Conservation (phyloP, 2,888 invertebrate genomes). For the Lepidochitona cinerea region DNA sequence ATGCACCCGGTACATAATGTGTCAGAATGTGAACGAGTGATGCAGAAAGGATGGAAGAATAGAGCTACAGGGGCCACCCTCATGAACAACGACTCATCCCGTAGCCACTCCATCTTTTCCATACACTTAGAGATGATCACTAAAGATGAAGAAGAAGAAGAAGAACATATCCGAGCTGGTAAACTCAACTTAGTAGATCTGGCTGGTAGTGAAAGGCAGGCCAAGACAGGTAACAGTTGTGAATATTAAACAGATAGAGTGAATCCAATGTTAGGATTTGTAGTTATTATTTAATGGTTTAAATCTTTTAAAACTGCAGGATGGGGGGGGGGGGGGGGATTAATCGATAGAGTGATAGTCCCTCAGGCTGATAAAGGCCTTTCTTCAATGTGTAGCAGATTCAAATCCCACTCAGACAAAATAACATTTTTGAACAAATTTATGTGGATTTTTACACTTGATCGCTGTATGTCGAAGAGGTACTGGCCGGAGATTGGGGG, state of each 20-base stretch:
- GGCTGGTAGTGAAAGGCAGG: slow-evolving; percentile 89
- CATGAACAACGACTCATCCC: slow-evolving; percentile 87
- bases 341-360: no score
- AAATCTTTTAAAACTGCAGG: background rate
- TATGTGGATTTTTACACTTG: no score
- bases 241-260: no score
- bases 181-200: slow-evolving; percentile 90
- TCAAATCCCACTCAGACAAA: no score
- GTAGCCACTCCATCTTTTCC: slow-evolving; percentile 91
- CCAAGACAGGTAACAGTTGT: slow-evolving; percentile 79
- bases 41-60: slow-evolving; percentile 84
- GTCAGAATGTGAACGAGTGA: slow-evolving; percentile 81
- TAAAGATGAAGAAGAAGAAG: slow-evolving; percentile 72
- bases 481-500: no score
- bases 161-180: slow-evolving; percentile 78
- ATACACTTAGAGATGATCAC: slow-evolving; percentile 87
- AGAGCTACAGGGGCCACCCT: slow-evolving; percentile 87
- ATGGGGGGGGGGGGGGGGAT: no score
- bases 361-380: no score
- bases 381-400: no score
- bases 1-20: slow-evolving; percentile 85
- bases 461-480: no score
- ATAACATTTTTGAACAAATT: no score
- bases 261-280: no score
- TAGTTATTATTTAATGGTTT: no score